Evolutionary conservation across 2,113 vertebrate genomes (phyloP).

Genomic region (Corythornis madagascariensis): DNA sequence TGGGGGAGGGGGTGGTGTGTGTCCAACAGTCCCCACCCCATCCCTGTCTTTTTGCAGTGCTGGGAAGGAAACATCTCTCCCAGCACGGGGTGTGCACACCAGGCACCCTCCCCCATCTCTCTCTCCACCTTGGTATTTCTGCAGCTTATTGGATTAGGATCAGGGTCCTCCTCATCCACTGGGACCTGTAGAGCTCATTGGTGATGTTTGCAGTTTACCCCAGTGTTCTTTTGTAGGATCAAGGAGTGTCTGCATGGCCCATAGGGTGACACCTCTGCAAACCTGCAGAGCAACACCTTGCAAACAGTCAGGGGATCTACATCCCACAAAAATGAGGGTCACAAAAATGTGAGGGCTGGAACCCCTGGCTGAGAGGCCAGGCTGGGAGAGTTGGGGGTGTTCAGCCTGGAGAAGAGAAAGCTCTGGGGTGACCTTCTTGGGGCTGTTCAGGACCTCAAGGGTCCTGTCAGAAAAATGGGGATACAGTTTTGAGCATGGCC

Average conservation of each 20-base stretch:
- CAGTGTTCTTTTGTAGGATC: neutral
- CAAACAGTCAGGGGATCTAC: rapidly evolving
- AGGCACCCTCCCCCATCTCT: neutral
- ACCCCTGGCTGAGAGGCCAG: neutral
- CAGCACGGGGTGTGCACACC: neutral
- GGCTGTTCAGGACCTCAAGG: no score
- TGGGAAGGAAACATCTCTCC: neutral
- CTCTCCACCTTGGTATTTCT: rapidly evolving
- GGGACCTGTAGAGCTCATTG: neutral
- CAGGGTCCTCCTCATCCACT: neutral
- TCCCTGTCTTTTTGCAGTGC: neutral
- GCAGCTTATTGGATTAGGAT: neutral
- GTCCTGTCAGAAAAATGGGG: neutral
- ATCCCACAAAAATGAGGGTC: neutral
- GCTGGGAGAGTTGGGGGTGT: neutral
- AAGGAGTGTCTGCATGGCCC: neutral
- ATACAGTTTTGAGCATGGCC: neutral
- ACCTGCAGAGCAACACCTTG: neutral
- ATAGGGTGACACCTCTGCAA: neutral
- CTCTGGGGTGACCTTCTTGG: neutral
- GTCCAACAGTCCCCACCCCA: neutral
- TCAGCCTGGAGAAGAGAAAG: neutral
- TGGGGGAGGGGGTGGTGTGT: no score
- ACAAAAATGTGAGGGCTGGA: neutral
- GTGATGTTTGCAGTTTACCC: neutral